Evolutionary conservation across 2,797 vertebrate species (phyloP).

Genomic region (Mycteria americana): DNA sequence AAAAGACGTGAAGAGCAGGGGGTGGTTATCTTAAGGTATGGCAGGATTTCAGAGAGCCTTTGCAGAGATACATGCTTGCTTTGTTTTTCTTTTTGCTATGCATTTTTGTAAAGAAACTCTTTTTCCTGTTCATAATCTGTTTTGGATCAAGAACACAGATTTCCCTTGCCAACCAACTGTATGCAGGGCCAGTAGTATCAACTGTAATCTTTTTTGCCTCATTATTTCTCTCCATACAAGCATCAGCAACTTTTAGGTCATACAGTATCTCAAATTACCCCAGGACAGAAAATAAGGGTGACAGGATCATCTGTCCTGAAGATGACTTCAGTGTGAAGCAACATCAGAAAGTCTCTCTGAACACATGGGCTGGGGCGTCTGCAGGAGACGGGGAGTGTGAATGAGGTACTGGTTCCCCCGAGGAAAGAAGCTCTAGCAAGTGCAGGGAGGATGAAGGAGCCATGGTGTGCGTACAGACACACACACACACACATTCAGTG

Average conservation of each 20-base stretch:
- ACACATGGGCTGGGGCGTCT: rapidly evolving
- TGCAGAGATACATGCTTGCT: neutral
- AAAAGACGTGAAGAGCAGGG: neutral
- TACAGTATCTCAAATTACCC: neutral
- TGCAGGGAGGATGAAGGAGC: neutral
- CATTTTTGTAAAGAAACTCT: neutral
- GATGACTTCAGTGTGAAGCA: neutral
- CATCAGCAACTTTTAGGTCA: neutral
- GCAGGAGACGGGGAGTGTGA: neutral
- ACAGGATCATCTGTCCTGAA: neutral
- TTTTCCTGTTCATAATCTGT: neutral
- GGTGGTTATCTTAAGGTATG: neutral
- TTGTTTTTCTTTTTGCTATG: neutral
- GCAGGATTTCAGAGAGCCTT: neutral
- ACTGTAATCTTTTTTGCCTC: neutral
- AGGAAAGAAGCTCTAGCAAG: neutral
- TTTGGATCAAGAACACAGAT: neutral
- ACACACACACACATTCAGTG: neutral
- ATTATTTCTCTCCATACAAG: neutral
- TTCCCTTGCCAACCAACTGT: neutral
- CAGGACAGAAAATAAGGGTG: neutral
- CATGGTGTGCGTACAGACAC: neutral
- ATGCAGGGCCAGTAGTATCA: neutral
- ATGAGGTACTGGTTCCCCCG: neutral
- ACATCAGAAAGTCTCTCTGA: neutral